These are phyloP conservation scores for Malacoctenus gilli DNA, from an alignment of 2,797 vertebrate species.

Conservation along the genomic window DNA sequence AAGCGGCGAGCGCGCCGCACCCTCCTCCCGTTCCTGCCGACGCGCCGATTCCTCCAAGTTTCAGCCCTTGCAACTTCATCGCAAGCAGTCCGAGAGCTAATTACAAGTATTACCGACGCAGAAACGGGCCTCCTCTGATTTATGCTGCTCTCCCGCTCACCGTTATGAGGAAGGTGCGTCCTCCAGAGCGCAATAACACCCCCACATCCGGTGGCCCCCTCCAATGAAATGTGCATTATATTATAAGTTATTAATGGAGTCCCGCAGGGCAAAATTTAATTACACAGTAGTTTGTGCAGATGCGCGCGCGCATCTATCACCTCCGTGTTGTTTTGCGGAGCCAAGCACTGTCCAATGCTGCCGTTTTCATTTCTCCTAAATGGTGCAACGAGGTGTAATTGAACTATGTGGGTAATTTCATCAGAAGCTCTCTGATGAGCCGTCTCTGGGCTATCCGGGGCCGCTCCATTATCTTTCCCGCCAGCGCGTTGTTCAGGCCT, in stretches of 20 bases:
- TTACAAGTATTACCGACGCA: conserved; percentile 33
- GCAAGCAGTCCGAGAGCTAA: conserved; percentile 37
- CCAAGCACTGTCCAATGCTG: conserved; percentile 51
- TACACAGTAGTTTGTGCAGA: conserved; percentile 72
- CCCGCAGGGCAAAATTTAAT: conserved; percentile 77
- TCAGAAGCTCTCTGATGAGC: conserved; percentile 66
- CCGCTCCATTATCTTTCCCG: conserved; percentile 21
- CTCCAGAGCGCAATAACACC: conserved; percentile 66
- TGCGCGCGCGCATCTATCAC: conserved; percentile 41
- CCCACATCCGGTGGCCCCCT: conserved; percentile 65
- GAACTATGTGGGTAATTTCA: conserved; percentile 71
- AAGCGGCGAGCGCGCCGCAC: no score
- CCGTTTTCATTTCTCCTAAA: conserved; percentile 70
- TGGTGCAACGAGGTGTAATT: conserved; percentile 66
- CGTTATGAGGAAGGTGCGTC: conserved; percentile 53
- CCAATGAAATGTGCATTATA: conserved; percentile 81
- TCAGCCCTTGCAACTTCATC: conserved; percentile 39
- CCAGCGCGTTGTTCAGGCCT: conserved; percentile 7
- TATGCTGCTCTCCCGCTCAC: conserved; percentile 35
- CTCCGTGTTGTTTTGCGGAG: conserved; percentile 57
- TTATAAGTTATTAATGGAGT: conserved; percentile 80
- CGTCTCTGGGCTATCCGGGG: conserved; percentile 52
- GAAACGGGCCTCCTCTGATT: conserved; percentile 58
- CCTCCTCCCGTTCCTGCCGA: no score
- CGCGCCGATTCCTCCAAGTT: conserved; percentile 9